A percentile compares a stretch with the other conserved stretches of the same genome.
These are phyloP conservation scores for Nothoprocta pentlandii DNA, from an alignment of 2,113 vertebrate species.

Conservation along the genomic window DNA sequence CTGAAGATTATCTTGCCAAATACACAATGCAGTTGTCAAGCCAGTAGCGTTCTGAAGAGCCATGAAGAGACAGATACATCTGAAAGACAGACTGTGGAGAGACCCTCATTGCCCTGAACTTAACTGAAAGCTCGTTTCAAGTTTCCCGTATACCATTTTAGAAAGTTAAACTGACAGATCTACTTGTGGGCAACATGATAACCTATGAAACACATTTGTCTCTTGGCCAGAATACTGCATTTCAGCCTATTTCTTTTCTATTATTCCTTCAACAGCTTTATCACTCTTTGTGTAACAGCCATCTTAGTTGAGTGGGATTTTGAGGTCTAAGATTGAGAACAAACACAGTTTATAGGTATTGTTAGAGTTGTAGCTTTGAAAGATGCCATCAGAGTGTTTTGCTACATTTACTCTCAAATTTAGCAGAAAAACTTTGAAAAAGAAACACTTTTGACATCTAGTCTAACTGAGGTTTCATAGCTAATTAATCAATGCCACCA, in stretches of 20 bases:
- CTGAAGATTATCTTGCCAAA: background rate
- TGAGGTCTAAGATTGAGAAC: background rate
- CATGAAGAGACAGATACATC: background rate
- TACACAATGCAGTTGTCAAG: background rate
- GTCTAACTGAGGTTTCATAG: background rate
- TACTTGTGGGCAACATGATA: slow-evolving; percentile 10
- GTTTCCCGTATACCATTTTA: slow-evolving; percentile 1
- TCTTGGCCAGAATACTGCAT: background rate
- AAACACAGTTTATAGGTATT: background rate
- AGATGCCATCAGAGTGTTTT: background rate
- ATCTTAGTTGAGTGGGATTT: background rate
- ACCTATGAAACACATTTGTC: background rate
- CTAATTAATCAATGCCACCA: background rate
- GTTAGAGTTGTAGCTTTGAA: background rate
- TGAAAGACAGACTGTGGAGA: background rate
- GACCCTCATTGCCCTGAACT: background rate
- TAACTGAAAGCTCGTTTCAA: slow-evolving; percentile 27
- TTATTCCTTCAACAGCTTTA: background rate
- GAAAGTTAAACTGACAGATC: slow-evolving; percentile 63
- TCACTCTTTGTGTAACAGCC: background rate
- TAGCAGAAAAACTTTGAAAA: background rate
- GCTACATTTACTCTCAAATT: background rate
- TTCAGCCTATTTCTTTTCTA: background rate
- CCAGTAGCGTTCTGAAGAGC: background rate
- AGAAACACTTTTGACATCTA: background rate